These are phyloP conservation scores for Coleophora flavipennella DNA, from an alignment of 2,888 invertebrate species.

Conservation along the genomic window DNA sequence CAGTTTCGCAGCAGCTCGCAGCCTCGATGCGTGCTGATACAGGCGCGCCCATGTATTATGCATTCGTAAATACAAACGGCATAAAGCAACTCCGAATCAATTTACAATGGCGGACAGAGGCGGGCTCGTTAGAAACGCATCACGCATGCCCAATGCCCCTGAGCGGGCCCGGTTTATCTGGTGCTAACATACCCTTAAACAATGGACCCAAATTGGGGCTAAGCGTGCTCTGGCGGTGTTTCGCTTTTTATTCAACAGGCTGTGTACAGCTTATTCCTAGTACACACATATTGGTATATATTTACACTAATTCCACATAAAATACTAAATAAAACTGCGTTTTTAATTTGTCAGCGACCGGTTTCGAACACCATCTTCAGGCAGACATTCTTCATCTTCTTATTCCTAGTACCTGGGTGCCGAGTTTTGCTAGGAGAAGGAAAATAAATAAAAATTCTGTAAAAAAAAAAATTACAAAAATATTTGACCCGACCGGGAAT, in stretches of 20 bases:
- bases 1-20: background rate
- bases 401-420: too few relatives aligned
- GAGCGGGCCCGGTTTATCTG: constrained; percentile 61
- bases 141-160: constrained; percentile 68
- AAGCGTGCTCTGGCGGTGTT: constrained; percentile 5
- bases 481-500: too few relatives aligned
- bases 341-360: too few relatives aligned
- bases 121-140: constrained; percentile 69
- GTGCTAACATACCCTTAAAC: constrained; percentile 58
- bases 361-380: too few relatives aligned
- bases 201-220: constrained; percentile 64
- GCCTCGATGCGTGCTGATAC: constrained; percentile 27
- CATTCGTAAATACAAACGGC: constrained; percentile 68
- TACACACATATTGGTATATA: background rate
- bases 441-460: too few relatives aligned
- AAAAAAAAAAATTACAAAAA: too few relatives aligned
- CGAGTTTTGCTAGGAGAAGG: too few relatives aligned
- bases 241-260: background rate
- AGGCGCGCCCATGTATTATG: constrained; percentile 61
- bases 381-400: too few relatives aligned
- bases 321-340: too few relatives aligned
- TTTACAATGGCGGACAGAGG: constrained; percentile 43
- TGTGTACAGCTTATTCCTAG: background rate
- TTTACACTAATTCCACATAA: too few relatives aligned
- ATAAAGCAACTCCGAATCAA: constrained; percentile 59